Base-by-base conservation (phyloP, 2,888 invertebrate species). In the Eupsilia transversa region DNA sequence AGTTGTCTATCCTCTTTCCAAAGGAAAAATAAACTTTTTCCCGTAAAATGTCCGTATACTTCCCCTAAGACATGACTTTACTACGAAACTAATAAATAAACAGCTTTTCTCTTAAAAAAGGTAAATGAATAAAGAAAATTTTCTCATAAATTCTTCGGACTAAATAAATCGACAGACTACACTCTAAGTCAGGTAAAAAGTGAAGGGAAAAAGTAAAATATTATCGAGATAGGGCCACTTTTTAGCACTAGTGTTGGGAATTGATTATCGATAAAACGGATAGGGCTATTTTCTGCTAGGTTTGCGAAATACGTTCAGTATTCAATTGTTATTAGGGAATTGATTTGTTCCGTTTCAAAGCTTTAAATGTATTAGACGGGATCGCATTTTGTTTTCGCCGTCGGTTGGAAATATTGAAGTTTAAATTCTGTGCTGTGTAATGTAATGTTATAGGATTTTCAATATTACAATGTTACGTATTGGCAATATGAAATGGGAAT, bases 241-340 rank as follows among this genome's bases (percentile, higher is more conserved):
- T 87, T 84, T 84, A 81, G 75, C 65, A 69, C 79, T 87, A 87
- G 87, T 83, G 86, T 80, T 86, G 82, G 74, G 72, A 80, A 86
- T 79, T 80, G 77, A 86, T 87, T 89, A 88, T 91, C 91, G 92
- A 84, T 82, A 84, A 84, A 75, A 74, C 68, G 81, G 80, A 92
- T 91, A 86, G 80, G 86, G 88, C 86, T 85, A 88, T 88, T 89
- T 90, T 87, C 87, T 88, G 86, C 84, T 77, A 85, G 86, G 86
- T 87, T 88, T 84, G 83, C 78, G 76, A 74, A 83, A 84, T 84
- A 79, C 85, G 74, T 75, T 64, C 71, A 73, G 87, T 88, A 91
- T 90, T 85, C 89, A 89, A 89, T 90, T 88, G 89, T 90, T 90
- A 91, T 91, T 89, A 90, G 88, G 74, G 81, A 82, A 73, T 80